Percentiles rank a stretch among this genome's conserved stretches.
Conservation (phyloP, 2,888 invertebrate species). For the Synergus japonicus region DNA sequence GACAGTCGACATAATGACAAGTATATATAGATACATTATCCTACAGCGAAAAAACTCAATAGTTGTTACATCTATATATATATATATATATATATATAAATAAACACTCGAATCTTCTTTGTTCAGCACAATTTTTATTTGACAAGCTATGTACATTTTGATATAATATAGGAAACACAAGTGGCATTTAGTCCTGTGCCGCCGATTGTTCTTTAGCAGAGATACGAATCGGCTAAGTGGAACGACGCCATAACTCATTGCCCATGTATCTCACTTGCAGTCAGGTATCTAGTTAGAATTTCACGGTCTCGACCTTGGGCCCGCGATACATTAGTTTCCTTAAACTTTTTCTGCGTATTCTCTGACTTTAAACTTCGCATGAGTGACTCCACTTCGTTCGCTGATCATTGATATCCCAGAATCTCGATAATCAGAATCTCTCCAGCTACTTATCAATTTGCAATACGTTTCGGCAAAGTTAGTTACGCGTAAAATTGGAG, state of each 20-base stretch:
- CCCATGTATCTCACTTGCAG: slow-evolving; percentile 3
- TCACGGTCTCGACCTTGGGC: slow-evolving; percentile 64
- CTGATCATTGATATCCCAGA: neutral
- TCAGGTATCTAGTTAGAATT: slow-evolving; percentile 50
- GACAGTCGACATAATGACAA: too few species aligned
- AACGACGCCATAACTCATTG: slow-evolving; percentile 30
- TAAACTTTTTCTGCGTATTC: neutral
- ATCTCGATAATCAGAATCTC: neutral
- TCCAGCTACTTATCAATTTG: neutral
- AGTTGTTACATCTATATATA: too few species aligned
- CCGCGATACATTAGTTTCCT: slow-evolving; percentile 41
- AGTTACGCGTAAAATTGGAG: neutral
- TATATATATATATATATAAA: too few species aligned
- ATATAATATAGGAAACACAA: neutral
- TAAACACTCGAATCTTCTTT: too few species aligned
- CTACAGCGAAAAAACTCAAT: too few species aligned
- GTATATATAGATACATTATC: too few species aligned
- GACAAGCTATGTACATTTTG: neutral
- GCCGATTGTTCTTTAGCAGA: slow-evolving; percentile 13
- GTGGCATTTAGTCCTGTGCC: neutral
- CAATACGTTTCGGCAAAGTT: neutral
- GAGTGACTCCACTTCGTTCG: slow-evolving; percentile 39
- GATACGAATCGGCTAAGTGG: slow-evolving; percentile 11
- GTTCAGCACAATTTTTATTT: neutral
- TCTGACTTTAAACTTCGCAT: slow-evolving; percentile 1